A percentile compares a stretch with the other conserved stretches of the same genome.
Evolutionary conservation across 2,888 invertebrate species (phyloP).

Genomic region (Sinhomidia bicolor): DNA sequence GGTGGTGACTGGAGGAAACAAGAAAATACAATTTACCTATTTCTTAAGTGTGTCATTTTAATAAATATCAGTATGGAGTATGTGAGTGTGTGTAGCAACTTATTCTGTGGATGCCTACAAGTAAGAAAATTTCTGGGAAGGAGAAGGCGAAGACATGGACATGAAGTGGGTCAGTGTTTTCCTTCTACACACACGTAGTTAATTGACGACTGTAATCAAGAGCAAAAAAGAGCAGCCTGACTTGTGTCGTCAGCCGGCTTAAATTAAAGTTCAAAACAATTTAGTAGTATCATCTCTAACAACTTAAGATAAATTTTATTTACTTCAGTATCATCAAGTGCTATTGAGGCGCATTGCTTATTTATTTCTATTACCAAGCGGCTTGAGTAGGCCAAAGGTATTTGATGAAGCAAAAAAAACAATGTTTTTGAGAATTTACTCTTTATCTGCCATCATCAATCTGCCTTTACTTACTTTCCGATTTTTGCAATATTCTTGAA

Average conservation of each 20-base stretch:
- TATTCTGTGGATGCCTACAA: conserved; percentile 61
- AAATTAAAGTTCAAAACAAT: not conserved
- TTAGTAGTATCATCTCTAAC: not conserved
- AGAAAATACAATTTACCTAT: no score
- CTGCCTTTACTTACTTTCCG: conserved; percentile 2
- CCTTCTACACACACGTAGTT: not conserved
- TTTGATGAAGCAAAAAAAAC: not conserved
- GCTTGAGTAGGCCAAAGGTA: not conserved
- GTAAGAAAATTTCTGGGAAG: conserved; percentile 11
- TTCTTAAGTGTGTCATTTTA: not conserved
- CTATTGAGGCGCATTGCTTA: no score
- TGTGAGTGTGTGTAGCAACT: conserved; percentile 34
- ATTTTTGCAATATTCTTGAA: not conserved
- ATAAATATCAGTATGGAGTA: conserved; percentile 23
- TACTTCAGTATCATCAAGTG: no score
- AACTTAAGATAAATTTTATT: not conserved
- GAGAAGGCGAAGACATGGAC: conserved; percentile 7
- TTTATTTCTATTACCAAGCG: not conserved
- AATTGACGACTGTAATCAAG: not conserved
- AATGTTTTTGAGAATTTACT: not conserved
- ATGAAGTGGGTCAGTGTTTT: conserved; percentile 58
- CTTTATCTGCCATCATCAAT: no score
- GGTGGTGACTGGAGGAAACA: no score
- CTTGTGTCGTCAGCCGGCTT: not conserved
- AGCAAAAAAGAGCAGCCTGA: not conserved